A percentile compares a stretch with the other conserved stretches of the same genome.
Evolutionary conservation across 1,140 invertebrate genomes (phyloP).

Genomic region (Colletes latitarsis): DNA sequence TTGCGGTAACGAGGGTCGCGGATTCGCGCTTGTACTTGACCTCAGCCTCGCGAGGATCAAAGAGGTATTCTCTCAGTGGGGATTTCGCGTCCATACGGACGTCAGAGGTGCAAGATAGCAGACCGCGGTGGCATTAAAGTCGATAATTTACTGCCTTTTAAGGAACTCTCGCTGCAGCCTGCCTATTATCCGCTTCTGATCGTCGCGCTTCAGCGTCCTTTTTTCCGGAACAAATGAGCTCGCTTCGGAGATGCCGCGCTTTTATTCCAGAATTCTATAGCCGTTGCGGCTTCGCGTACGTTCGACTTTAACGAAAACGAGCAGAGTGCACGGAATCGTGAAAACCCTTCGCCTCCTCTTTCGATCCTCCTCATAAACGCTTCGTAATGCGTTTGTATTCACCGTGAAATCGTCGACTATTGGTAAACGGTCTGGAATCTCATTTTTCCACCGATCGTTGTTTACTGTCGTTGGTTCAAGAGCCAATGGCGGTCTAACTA

Average conservation of each 20-base stretch:
- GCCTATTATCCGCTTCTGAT: constrained; percentile 48
- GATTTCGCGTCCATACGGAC: constrained; percentile 46
- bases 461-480: no score
- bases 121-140: constrained; percentile 52
- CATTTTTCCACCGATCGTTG: no score
- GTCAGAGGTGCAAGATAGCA: constrained; percentile 53
- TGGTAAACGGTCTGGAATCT: no score
- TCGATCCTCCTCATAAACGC: no score
- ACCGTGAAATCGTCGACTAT: background rate
- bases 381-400: no score
- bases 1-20: constrained; percentile 46
- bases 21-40: constrained; percentile 29
- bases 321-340: background rate
- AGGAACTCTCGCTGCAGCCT: constrained; percentile 37
- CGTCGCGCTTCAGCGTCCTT: constrained; percentile 38
- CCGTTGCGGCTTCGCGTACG: background rate
- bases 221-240: constrained; percentile 46
- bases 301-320: background rate
- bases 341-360: background rate
- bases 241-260: constrained; percentile 16
- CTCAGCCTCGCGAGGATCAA: constrained; percentile 42
- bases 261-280: constrained; percentile 4
- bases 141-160: constrained; percentile 56
- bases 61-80: constrained; percentile 49
- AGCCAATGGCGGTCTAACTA: no score